Evolutionary conservation across 1,140 invertebrate species (phyloP), one percentile per base, ranked within the genome.

Genomic region (Lethrus apterus): DNA sequence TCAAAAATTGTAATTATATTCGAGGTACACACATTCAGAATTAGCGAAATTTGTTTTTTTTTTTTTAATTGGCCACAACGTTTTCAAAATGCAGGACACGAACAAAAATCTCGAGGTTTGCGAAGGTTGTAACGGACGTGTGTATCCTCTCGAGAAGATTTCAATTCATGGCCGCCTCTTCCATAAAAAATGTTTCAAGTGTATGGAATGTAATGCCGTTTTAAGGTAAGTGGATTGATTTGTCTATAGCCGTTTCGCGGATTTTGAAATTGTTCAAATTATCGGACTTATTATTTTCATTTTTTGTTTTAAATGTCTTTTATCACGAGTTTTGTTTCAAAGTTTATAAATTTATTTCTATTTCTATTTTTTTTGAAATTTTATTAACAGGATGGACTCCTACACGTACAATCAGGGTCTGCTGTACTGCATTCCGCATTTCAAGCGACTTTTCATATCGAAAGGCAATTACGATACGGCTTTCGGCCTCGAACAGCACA

Each of bases 391-490:
- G 70, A 80, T 86, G 78, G 83, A 85, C 61, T 81, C 81, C 15
- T 86, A 84, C 63, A 81, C 82, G 10, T 69, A 81, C 55, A 86
- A 86, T 58, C 81, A 83, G 54, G 83, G 82, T 14, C 75, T 80
- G 36, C 72, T 87, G 10, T 89, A 83, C 61, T 89, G 86, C 65
- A 81, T 80, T 43, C 80, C 81, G 3, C 86, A 89, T 60, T 89
- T 86, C 68, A 87, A 86, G 59, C 83, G 87, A 60, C 70, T 87
- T 1, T 89, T 89, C 62, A 85, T 84, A 57, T 74, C 81, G n/a
- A 84, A 86, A 67, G 86, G 86, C 26, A 88, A 88, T 67, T 89
- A 89, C 63, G 86, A 89, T 56, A 84, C 86, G 60, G 85, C 83
- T 14, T 89, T 89, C 62, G 78, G 78, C 14, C 64, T 74, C 1